Evolutionary conservation across 2,113 vertebrate species (phyloP).

Genomic region (Cavia porcellus): DNA sequence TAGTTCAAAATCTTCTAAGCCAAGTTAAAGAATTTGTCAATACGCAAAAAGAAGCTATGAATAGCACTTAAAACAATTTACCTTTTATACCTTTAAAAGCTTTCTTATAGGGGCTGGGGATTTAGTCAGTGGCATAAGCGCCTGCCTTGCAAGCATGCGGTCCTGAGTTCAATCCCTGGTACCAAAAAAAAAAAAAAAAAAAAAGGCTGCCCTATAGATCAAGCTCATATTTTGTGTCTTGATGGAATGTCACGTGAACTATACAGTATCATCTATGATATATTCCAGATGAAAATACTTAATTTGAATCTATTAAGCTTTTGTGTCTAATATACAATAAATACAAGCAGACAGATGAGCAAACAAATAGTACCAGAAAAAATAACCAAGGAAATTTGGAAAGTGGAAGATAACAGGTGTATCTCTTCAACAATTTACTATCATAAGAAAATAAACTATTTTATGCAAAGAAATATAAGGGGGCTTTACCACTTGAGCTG

Average conservation of each 20-base stretch:
- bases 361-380: neutral
- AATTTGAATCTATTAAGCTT: neutral
- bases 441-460: neutral
- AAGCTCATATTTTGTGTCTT: neutral
- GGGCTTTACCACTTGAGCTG: neutral
- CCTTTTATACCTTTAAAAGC: neutral
- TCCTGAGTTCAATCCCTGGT: no score
- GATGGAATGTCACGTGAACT: neutral
- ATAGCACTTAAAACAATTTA: neutral
- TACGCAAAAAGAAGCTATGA: neutral
- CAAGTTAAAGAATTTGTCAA: neutral
- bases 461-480: neutral
- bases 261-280: neutral
- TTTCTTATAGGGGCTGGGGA: no score
- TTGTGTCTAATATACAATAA: neutral
- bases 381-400: neutral
- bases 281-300: slow-evolving; percentile 23
- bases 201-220: neutral
- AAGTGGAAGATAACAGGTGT: neutral
- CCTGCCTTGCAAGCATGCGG: no score
- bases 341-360: neutral
- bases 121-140: no score
- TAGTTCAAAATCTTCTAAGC: neutral
- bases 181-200: no score
- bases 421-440: slow-evolving; percentile 12